Conservation (phyloP, 1,140 invertebrate species). For the Tetranychus cinnabarinus region DNA sequence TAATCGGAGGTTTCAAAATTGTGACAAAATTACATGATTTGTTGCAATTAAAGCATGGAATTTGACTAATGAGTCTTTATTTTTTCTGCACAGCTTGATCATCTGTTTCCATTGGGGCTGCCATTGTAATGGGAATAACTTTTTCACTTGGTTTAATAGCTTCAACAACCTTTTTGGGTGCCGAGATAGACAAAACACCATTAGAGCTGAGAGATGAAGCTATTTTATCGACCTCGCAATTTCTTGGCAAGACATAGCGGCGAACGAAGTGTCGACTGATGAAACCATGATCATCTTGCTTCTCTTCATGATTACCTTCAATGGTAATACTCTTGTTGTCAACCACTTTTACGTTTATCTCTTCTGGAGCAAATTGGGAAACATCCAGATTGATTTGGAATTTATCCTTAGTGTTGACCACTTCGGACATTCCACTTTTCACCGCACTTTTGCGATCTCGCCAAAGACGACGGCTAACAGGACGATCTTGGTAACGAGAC, state of each 20-base stretch:
- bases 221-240: slow-evolving; percentile 32
- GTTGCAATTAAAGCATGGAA: too few species aligned
- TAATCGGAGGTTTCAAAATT: too few species aligned
- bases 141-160: neutral
- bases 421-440: slow-evolving; percentile 1
- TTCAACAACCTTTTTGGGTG: neutral
- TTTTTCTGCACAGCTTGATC: too few species aligned
- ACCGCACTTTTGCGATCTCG: neutral
- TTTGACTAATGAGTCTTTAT: too few species aligned
- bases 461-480: neutral
- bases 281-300: slow-evolving; percentile 51
- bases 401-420: slow-evolving; percentile 1
- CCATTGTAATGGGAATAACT: slow-evolving; percentile 1
- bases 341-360: slow-evolving; percentile 52
- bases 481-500: neutral
- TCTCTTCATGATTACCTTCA: slow-evolving; percentile 41
- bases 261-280: slow-evolving; percentile 46
- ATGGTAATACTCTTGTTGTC: slow-evolving; percentile 26
- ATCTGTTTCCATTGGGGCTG: neutral
- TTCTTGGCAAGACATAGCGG: slow-evolving; percentile 32
- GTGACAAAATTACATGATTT: too few species aligned
- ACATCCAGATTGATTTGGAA: slow-evolving; percentile 52
- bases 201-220: slow-evolving; percentile 43
- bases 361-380: slow-evolving; percentile 55
- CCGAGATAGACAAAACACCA: slow-evolving; percentile 37